Evolutionary conservation across 2,888 invertebrate species (phyloP).

Genomic region (Drosophila trichaetosa): DNA sequence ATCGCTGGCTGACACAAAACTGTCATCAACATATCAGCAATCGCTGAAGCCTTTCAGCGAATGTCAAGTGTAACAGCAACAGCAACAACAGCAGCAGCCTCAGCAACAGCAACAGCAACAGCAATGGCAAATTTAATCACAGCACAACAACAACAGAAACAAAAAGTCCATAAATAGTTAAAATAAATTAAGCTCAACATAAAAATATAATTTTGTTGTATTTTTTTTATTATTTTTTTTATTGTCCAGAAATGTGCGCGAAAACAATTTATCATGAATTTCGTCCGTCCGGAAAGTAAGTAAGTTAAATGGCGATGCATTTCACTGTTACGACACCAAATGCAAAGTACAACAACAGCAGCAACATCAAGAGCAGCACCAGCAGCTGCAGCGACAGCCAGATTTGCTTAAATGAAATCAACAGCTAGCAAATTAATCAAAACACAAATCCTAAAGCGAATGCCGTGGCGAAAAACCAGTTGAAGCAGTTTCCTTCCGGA

Average conservation of each 20-base stretch:
- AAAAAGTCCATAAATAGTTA: slow-evolving; percentile 18
- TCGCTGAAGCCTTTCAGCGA: slow-evolving; percentile 38
- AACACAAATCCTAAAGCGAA: slow-evolving; percentile 42
- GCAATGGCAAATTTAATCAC: slow-evolving; percentile 26
- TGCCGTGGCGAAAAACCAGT: slow-evolving; percentile 72
- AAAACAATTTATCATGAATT: slow-evolving; percentile 42
- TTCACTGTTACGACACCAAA: slow-evolving; percentile 63
- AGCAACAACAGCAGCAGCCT: slow-evolving; percentile 26
- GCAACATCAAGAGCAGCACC: slow-evolving; percentile 4
- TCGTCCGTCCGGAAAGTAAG: slow-evolving; percentile 53
- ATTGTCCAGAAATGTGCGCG: slow-evolving; percentile 52
- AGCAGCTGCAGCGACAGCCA: slow-evolving; percentile 6
- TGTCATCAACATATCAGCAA: slow-evolving; percentile 69
- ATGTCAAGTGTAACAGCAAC: slow-evolving; percentile 51
- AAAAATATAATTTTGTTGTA: slow-evolving; percentile 21
- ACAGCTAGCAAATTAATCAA: slow-evolving; percentile 25
- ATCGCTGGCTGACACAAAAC: slow-evolving; percentile 64
- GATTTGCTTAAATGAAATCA: slow-evolving; percentile 44
- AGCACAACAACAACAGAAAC: slow-evolving; percentile 3
- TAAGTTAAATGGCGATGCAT: slow-evolving; percentile 34
- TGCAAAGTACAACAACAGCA: slow-evolving; percentile 42
- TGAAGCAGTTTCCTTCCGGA: slow-evolving; percentile 85
- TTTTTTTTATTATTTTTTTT: slow-evolving; percentile 9
- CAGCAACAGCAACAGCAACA: slow-evolving; percentile 13
- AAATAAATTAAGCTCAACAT: slow-evolving; percentile 9